Percentiles rank a stretch among this genome's conserved stretches.
Conservation (phyloP, 2,113 vertebrate species). For the Felis chaus region DNA sequence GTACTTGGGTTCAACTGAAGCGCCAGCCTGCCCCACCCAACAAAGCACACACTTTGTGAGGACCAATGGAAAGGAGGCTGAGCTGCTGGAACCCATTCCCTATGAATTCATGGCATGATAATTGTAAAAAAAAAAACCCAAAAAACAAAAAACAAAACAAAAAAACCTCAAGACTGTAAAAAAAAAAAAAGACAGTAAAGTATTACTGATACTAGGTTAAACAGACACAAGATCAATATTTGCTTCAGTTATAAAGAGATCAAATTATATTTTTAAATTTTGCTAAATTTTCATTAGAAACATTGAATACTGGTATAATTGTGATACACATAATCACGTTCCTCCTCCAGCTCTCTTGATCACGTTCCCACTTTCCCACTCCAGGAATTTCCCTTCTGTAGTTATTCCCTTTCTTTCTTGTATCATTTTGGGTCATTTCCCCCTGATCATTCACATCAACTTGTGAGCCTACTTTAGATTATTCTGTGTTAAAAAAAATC, state of each 20-base stretch:
- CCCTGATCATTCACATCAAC: background rate
- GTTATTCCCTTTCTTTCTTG: background rate
- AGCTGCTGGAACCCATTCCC: too few relatives aligned
- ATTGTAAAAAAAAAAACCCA: too few relatives aligned
- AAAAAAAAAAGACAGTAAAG: background rate
- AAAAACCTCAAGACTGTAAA: too few relatives aligned
- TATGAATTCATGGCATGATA: too few relatives aligned
- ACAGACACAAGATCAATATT: background rate
- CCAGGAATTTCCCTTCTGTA: background rate
- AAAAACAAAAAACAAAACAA: too few relatives aligned
- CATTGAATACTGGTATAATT: background rate
- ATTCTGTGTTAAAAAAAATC: background rate
- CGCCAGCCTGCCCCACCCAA: too few relatives aligned
- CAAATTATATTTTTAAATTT: background rate
- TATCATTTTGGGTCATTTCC: background rate
- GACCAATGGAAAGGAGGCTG: too few relatives aligned
- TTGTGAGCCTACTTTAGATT: background rate
- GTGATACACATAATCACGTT: background rate
- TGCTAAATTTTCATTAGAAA: background rate
- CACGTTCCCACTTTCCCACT: background rate
- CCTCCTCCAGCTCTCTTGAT: background rate
- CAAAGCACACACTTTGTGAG: too few relatives aligned
- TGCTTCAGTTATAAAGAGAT: conserved; percentile 17
- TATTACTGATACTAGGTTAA: background rate
- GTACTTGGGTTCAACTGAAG: too few relatives aligned